phyloP scores from a whole-genome alignment of 2,113 vertebrate species.

The Arenaria interpres region DNA sequence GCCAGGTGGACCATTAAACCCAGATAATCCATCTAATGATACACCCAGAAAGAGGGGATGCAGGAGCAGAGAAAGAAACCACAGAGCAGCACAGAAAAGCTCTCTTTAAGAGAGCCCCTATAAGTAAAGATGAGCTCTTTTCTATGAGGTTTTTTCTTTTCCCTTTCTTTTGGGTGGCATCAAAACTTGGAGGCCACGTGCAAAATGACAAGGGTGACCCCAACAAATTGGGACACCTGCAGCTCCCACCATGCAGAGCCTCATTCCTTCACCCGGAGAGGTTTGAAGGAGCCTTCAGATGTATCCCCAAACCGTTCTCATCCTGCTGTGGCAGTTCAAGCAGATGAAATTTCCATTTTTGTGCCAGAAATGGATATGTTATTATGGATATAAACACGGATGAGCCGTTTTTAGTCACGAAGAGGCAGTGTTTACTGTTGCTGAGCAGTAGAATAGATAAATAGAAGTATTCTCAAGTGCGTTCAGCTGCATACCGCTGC shows the following conservation, averaged over 20 bases:
- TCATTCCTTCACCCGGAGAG: fast-evolving
- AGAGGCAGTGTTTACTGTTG: neutral
- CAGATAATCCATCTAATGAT: neutral
- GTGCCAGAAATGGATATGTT: neutral
- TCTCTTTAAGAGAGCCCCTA: neutral
- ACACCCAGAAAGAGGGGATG: neutral
- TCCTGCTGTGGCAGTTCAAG: neutral
- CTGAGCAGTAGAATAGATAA: neutral
- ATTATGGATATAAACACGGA: neutral
- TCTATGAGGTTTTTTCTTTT: neutral
- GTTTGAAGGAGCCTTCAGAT: neutral
- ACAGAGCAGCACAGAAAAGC: neutral
- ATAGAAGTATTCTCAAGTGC: neutral
- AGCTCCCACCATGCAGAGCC: neutral
- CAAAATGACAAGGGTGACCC: neutral
- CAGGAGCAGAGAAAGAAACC: neutral
- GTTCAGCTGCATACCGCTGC: neutral
- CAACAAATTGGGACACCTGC: neutral
- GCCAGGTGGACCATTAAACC: neutral
- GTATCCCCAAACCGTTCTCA: neutral
- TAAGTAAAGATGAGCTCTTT: neutral
- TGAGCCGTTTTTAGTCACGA: neutral
- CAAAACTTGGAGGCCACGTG: neutral
- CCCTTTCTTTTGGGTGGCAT: neutral
- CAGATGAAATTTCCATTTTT: neutral